Evolutionary conservation across 1,140 invertebrate genomes (phyloP).

Genomic region (Tetramorium simillimum): DNA sequence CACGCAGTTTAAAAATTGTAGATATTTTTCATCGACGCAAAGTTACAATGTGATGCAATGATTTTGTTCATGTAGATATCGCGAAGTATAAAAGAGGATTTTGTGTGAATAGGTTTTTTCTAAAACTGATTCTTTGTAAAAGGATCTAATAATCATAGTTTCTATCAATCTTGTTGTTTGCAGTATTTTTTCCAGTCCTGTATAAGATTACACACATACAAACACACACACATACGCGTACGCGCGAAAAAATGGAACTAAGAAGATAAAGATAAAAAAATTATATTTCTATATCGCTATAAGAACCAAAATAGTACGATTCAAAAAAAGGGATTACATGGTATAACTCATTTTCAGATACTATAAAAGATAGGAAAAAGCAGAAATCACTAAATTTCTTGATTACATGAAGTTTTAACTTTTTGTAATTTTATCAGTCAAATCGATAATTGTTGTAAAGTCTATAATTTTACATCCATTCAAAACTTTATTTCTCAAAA

Average conservation of each 20-base stretch:
- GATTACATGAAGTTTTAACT: no score
- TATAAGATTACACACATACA: background rate
- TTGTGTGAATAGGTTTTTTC: slow-evolving; percentile 86
- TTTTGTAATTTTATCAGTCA: no score
- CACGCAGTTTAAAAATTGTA: slow-evolving; percentile 81
- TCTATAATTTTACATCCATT: no score
- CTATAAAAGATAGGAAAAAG: no score
- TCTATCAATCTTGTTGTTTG: slow-evolving; percentile 82
- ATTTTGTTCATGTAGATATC: slow-evolving; percentile 85
- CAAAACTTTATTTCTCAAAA: no score
- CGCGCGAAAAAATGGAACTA: background rate
- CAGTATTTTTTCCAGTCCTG: slow-evolving; percentile 63
- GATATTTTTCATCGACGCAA: slow-evolving; percentile 85
- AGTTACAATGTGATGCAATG: slow-evolving; percentile 84
- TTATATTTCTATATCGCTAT: background rate
- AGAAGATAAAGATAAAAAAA: background rate
- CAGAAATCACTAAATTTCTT: no score
- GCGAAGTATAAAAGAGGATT: slow-evolving; percentile 83
- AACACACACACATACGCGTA: no score
- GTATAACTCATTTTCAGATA: no score
- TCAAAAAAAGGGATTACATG: no score
- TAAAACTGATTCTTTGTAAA: slow-evolving; percentile 86
- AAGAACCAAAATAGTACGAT: no score
- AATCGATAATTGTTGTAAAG: no score
- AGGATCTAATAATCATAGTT: slow-evolving; percentile 86